Evolutionary conservation across 2,797 vertebrate species (phyloP), one percentile per base, ranked within the genome.

Genomic region (Oreonectes daqikongensis): DNA sequence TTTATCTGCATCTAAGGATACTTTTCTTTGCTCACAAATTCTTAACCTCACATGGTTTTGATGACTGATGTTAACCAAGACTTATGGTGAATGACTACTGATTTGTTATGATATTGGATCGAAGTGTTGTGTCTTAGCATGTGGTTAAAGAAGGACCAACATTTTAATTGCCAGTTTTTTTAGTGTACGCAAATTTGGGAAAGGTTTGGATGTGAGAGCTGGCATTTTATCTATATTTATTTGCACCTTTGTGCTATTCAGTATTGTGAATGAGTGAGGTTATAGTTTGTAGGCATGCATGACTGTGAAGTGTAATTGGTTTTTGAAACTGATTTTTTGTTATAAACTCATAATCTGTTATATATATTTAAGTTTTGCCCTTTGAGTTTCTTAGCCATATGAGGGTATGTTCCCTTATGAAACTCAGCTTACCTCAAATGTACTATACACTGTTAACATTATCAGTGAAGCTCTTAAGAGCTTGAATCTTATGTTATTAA

Each of bases 241-340:
- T 87, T 87, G 86, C 88, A 89, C 81, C 72, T 83, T 77, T 80
- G 60, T 76, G 48, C 77, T 85, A 75, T 82, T 85, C 78, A 84
- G 83, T 89, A 80, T 89, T 90, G 89, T 90, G 87, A 89, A 82
- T 69, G 81, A 83, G 42, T 73, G 79, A 80, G 66, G 64, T 66
- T 38, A 24, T 79, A 28, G 68, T 80, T 79, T 82, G 80, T 75
- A 73, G 77, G 76, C 63, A 76, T 86, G 89, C 85, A 86, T 82
- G 89, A 79, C 84, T 89, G 85, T 83, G 81, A 68, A 82, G 14
- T 52, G 69, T 78, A 40, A 81, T 82, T 83, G 86, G 82, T 77
- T 79, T 84, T 82, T 42, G 8, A 69, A 64, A 32, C 69, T 74
- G 70, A 78, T 44, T 79, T 38, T 66, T n/a, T 77, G 35, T 81